Conservation (phyloP, 35 echinoderm and acorn worm species). For the Ophioderma brevispina region DNA sequence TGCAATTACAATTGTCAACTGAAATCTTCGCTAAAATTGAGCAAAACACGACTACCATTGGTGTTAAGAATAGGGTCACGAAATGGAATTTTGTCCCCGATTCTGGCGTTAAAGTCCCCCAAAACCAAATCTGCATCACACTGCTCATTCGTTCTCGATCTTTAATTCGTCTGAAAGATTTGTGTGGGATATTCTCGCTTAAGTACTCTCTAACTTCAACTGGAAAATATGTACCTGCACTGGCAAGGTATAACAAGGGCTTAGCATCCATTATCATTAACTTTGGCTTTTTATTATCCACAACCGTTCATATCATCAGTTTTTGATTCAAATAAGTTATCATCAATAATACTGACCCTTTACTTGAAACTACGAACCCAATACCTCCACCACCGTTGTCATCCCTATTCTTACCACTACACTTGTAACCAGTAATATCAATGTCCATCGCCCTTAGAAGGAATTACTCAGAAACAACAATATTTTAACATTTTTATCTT, state of each 20-base stretch:
- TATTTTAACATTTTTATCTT: neutral
- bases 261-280: neutral
- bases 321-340: conserved; percentile 18
- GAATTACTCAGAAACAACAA: neutral
- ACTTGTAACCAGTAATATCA: neutral
- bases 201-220: neutral
- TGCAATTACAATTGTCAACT: neutral
- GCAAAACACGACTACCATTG: conserved; percentile 1
- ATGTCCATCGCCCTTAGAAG: neutral
- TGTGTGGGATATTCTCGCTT: conserved; percentile 7
- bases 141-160: neutral
- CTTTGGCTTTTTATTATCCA: neutral
- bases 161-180: conserved; percentile 8
- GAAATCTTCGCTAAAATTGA: neutral
- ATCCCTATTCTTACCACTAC: neutral
- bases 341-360: neutral
- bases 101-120: conserved; percentile 34
- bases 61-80: conserved; percentile 1
- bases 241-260: neutral
- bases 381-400: neutral
- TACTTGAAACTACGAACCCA: conserved; percentile 4
- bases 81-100: neutral
- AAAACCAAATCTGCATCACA: conserved; percentile 13
- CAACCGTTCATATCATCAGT: conserved; percentile 8
- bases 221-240: conserved; percentile 14